Base-by-base conservation (phyloP, 2,797 vertebrate species). In the Dallia pectoralis region DNA sequence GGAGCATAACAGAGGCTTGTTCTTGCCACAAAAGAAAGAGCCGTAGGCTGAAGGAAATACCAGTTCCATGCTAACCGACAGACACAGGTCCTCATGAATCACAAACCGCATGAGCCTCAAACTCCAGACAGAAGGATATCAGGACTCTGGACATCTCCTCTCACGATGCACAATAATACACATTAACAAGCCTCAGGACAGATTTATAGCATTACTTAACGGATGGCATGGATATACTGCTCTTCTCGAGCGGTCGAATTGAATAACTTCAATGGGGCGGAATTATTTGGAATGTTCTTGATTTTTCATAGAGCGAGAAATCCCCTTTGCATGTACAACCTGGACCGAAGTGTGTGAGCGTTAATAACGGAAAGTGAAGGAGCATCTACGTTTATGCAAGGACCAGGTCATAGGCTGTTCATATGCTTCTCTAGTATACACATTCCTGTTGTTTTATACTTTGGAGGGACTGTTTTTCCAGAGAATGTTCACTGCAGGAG, bases 311-410 rank as follows among this genome's bases (percentile, higher is more conserved):
- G 72, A 74, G n/a, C 67, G 73, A 77, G 48, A 79, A 82, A 73
- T 79, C n/a, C 70, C 61, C 74, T n/a, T n/a, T 67, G 74, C 59
- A 63, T 82, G 76, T 76, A 76, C 76, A 80, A 72, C 0, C 72
- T 75, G 72, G 36, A 83, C 67, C 64, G 61, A 64, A 16, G 56
- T 62, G 19, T 33, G 25, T 32, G 47, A 62, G 56, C 4, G 0
- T 0, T 16, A 22, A 29, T 27, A 29, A 71, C 48, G 0, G 63
- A 40, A 7, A 48, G 70, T 32, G 47, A 48, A 63, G 59, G 70
- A 48, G 70, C 36, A 30, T 62, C 70, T 49, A n/a, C 29, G 16
- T 69, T 32, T 56, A 4, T 69, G 29, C 12, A 33, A 49, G 1
- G 51, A 69, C 68, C 68, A 51, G 30, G 25, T 19, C 12, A 33